Conservation (phyloP, 2,797 vertebrate species). For the Hirundo rustica region DNA sequence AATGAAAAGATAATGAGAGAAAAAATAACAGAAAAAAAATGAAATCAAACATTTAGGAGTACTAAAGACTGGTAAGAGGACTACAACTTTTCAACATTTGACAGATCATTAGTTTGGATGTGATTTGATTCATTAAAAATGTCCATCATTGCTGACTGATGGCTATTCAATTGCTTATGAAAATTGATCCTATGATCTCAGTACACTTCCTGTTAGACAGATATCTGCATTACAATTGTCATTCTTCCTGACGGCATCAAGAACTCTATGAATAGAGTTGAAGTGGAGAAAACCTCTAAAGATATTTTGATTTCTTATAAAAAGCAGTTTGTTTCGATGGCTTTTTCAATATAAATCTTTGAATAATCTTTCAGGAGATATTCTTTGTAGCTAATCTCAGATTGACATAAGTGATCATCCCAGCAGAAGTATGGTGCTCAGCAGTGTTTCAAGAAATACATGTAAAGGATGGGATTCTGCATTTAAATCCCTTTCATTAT, state of each 20-base stretch:
- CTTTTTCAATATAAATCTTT: not conserved
- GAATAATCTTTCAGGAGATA: not conserved
- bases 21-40: not conserved
- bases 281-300: not conserved
- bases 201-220: not conserved
- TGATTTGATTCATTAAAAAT: not conserved
- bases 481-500: not conserved
- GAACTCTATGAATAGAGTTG: not conserved
- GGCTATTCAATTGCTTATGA: not conserved
- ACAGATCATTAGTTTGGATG: not conserved
- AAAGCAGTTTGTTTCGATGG: not conserved
- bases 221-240: not conserved
- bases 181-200: slow-evolving; percentile 10
- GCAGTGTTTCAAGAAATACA: not conserved
- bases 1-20: not conserved
- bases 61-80: not conserved
- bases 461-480: not conserved
- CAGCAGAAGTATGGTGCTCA: not conserved
- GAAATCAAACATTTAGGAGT: not conserved
- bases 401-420: not conserved
- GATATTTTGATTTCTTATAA: not conserved
- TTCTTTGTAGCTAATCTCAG: not conserved
- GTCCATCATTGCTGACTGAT: not conserved
- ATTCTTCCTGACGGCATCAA: not conserved
- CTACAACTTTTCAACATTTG: not conserved